A percentile compares a stretch with the other conserved stretches of the same genome.
Evolutionary conservation across 2,113 vertebrate species (phyloP).

Genomic region (Osmerus mordax): DNA sequence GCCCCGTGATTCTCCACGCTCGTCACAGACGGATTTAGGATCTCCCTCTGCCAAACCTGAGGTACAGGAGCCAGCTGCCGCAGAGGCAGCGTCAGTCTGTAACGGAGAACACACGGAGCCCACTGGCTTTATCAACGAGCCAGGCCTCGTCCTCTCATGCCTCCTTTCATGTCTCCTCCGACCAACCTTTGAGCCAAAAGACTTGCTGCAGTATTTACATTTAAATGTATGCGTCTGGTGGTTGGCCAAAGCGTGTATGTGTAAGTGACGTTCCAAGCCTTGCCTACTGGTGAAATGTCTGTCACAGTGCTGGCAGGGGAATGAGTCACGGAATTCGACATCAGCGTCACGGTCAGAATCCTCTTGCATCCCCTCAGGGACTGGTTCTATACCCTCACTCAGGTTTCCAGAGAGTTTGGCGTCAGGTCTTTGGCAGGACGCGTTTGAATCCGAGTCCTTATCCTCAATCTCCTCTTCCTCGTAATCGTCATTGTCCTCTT

Average conservation of each 20-base stretch:
- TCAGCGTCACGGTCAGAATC: conserved; percentile 59
- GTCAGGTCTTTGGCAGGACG: conserved; percentile 8
- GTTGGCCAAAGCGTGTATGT: conserved; percentile 76
- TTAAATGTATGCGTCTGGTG: conserved; percentile 71
- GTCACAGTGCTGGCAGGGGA: conserved; percentile 85
- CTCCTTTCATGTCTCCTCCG: conserved; percentile 77
- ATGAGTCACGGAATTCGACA: conserved; percentile 67
- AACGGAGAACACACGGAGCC: conserved; percentile 16
- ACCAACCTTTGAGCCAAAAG: conserved; percentile 78
- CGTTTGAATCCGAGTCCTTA: conserved; percentile 39
- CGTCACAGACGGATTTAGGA: conserved; percentile 47
- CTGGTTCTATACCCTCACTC: conserved; percentile 28
- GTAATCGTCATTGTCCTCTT: conserved; percentile 10
- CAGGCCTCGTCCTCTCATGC: conserved; percentile 71
- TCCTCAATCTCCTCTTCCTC: conserved; percentile 48
- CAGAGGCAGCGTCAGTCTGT: conserved; percentile 9
- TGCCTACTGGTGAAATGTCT: conserved; percentile 84
- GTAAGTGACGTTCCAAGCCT: conserved; percentile 83
- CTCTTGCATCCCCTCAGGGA: conserved; percentile 58
- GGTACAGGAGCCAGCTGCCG: conserved; percentile 8
- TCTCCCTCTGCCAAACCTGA: conserved; percentile 23
- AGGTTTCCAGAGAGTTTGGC: conserved; percentile 1
- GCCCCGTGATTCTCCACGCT: conserved; percentile 71
- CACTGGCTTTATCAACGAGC: conserved; percentile 15
- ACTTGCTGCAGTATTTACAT: conserved; percentile 78